Conservation (phyloP, 35 echinoderm and acorn worm genomes). For the Strongylocentrotus purpuratus region DNA sequence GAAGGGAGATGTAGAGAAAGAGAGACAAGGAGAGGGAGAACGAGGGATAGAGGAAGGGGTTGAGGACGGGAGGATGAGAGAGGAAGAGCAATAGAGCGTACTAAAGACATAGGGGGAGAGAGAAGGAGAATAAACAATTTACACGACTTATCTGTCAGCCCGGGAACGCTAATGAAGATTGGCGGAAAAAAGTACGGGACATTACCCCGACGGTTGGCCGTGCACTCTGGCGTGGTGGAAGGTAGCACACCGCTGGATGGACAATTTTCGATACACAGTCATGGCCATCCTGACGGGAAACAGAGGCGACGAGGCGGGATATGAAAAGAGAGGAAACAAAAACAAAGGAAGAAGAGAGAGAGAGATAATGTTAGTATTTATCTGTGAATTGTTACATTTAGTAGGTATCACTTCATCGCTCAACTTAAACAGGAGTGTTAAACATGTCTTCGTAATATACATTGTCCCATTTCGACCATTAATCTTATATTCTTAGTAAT, state of each 20-base stretch:
- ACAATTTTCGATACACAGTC: neutral
- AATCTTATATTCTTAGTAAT: no score
- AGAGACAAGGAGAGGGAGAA: neutral
- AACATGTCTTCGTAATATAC: no score
- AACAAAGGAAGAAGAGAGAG: neutral
- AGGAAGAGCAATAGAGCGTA: neutral
- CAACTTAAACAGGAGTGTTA: no score
- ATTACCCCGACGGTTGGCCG: constrained; percentile 33
- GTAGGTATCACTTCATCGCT: neutral
- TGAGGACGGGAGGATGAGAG: neutral
- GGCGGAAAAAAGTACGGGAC: constrained; percentile 33
- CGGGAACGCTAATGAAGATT: constrained; percentile 29
- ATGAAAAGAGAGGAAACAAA: neutral
- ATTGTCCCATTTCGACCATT: no score
- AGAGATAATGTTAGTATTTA: neutral
- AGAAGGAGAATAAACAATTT: neutral
- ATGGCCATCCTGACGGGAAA: neutral
- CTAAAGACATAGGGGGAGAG: neutral
- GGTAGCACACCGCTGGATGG: neutral
- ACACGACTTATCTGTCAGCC: constrained; percentile 32
- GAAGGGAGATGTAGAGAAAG: neutral
- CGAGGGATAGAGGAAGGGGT: no score
- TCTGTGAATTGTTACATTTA: neutral
- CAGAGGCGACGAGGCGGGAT: neutral
- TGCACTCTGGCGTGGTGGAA: constrained; percentile 32